Evolutionary conservation across 2,888 invertebrate species (phyloP).

Genomic region (Syrphus vitripennis): DNA sequence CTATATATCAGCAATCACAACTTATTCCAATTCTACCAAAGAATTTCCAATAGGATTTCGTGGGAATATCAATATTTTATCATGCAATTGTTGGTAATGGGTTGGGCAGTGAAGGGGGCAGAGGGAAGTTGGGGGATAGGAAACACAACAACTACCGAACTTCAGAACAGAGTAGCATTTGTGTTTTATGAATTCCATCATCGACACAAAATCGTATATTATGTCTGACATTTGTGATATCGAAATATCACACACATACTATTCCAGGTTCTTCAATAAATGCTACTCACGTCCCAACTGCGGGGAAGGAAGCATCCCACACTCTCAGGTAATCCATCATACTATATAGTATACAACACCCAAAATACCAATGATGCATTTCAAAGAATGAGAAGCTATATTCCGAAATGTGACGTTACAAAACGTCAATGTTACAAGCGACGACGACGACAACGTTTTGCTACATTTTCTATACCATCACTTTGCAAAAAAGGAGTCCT

Average conservation of each 20-base stretch:
- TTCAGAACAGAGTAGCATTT: slow-evolving; percentile 15
- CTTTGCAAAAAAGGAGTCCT: background rate
- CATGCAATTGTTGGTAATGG: background rate
- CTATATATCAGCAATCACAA: slow-evolving; percentile 36
- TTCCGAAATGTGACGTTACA: background rate
- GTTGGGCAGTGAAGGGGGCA: background rate
- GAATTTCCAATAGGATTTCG: slow-evolving; percentile 9
- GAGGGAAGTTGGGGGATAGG: too few relatives aligned
- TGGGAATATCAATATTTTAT: background rate
- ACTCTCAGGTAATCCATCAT: background rate
- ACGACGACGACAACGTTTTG: too few relatives aligned
- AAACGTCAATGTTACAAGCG: background rate
- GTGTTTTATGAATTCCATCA: slow-evolving; percentile 46
- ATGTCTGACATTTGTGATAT: slow-evolving; percentile 12
- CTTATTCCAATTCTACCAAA: slow-evolving; percentile 23
- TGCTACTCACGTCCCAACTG: slow-evolving; percentile 40
- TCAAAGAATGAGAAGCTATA: background rate
- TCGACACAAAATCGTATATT: slow-evolving; percentile 26
- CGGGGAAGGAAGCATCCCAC: background rate
- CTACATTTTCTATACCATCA: background rate
- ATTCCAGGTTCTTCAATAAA: slow-evolving; percentile 8
- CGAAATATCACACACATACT: background rate
- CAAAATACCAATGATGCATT: slow-evolving; percentile 10
- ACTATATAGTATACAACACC: background rate
- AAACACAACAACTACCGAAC: background rate